These are phyloP conservation scores for Gymnarchus niloticus DNA, from an alignment of 2,113 vertebrate genomes.

Conservation along the genomic window DNA sequence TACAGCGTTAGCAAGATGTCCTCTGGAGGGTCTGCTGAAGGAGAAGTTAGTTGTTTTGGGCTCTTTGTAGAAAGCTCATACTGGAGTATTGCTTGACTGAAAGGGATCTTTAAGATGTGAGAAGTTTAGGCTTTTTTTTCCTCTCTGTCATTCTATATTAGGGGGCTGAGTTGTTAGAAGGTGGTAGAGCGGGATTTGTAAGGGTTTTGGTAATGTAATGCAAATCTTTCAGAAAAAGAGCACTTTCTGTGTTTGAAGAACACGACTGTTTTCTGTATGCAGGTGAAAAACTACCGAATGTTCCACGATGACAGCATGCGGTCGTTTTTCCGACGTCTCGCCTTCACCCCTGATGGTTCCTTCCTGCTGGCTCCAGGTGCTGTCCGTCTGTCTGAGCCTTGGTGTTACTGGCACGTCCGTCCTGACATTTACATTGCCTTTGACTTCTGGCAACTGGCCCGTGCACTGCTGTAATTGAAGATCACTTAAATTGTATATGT, in stretches of 20 bases:
- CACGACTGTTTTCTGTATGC: slow-evolving; percentile 4
- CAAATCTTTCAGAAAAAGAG: neutral
- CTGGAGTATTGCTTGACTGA: neutral
- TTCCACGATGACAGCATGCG: slow-evolving; percentile 97
- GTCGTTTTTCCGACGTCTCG: slow-evolving; percentile 89
- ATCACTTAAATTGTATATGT: neutral
- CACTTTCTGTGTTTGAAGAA: neutral
- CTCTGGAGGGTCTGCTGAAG: slow-evolving; percentile 70
- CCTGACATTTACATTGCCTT: neutral
- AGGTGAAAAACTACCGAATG: slow-evolving; percentile 85
- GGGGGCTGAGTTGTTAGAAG: neutral
- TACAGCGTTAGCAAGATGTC: slow-evolving; percentile 88
- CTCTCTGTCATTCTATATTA: neutral
- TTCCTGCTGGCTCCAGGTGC: slow-evolving; percentile 85
- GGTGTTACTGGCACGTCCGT: neutral
- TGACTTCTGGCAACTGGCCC: neutral
- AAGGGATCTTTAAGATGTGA: neutral
- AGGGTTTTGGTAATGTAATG: neutral
- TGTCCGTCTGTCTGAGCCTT: neutral
- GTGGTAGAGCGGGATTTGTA: neutral
- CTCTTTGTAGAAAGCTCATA: neutral
- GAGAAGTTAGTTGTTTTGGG: slow-evolving; percentile 68
- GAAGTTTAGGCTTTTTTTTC: neutral
- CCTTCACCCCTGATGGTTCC: slow-evolving; percentile 89
- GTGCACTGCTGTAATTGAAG: neutral